A percentile compares a stretch with the other conserved stretches of the same genome.
phyloP scores from a whole-genome alignment of 2,888 invertebrate species.

The Cynaeus angustus region DNA sequence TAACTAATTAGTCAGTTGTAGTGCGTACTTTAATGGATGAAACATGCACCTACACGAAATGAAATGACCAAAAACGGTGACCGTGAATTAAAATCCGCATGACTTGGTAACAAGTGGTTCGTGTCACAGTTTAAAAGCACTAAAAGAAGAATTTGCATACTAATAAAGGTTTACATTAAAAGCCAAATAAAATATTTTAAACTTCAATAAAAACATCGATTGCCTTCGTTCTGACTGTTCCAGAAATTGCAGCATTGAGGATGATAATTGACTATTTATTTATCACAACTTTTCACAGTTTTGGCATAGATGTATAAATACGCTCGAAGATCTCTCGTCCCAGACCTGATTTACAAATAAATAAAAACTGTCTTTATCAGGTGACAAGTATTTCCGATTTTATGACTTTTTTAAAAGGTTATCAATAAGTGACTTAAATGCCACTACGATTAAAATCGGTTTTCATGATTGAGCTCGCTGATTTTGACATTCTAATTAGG shows the following conservation, averaged over 20 bases:
- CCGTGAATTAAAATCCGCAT: too few relatives aligned
- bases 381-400: slow-evolving; percentile 9
- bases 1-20: too few relatives aligned
- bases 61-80: too few relatives aligned
- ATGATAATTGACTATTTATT: too few relatives aligned
- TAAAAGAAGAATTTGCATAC: not conserved
- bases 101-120: too few relatives aligned
- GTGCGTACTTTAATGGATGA: too few relatives aligned
- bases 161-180: not conserved
- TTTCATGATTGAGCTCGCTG: too few relatives aligned
- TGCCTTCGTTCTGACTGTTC: not conserved
- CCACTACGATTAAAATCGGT: too few relatives aligned
- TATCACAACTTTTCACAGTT: not conserved
- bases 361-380: slow-evolving; percentile 16
- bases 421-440: too few relatives aligned
- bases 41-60: too few relatives aligned
- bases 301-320: not conserved
- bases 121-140: not conserved
- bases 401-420: slow-evolving; percentile 21
- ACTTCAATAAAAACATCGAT: not conserved
- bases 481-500: too few relatives aligned
- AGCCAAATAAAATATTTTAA: not conserved
- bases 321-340: slow-evolving; percentile 3
- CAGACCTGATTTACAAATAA: slow-evolving; percentile 18
- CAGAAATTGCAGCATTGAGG: too few relatives aligned